These are phyloP conservation scores for Tenebrio molitor DNA, from an alignment of 1,140 invertebrate genomes.

Conservation along the genomic window DNA sequence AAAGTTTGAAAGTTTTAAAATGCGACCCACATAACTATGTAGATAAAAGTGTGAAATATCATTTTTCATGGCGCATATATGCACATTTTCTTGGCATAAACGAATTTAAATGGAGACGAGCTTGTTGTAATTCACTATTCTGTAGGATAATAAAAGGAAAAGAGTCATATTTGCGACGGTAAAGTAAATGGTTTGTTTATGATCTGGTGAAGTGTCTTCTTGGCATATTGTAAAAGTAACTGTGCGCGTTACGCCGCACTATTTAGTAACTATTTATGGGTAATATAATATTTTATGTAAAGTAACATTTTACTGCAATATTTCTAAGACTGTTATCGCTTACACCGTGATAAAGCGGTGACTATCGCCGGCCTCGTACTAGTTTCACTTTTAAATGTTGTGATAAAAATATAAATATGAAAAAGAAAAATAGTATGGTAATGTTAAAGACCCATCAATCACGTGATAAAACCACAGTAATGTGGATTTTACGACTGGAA, in stretches of 20 bases:
- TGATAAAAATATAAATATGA: conserved; percentile 30
- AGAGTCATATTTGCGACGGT: background rate
- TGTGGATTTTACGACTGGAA: conserved; percentile 7
- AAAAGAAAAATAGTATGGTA: background rate
- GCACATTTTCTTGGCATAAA: conserved; percentile 21
- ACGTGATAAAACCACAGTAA: background rate
- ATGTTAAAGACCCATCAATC: conserved; percentile 1
- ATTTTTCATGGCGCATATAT: conserved; percentile 29
- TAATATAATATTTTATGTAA: conserved; percentile 17
- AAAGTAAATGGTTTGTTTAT: conserved; percentile 34
- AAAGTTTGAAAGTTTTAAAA: background rate
- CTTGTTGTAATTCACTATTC: background rate
- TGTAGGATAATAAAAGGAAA: background rate
- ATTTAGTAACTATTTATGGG: background rate
- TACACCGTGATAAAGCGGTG: conserved; percentile 9
- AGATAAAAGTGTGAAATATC: conserved; percentile 24
- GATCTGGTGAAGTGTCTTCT: background rate
- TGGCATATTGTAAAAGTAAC: background rate
- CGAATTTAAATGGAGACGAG: conserved; percentile 16
- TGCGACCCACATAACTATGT: conserved; percentile 6
- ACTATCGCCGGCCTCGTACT: conserved; percentile 22
- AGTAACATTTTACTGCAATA: conserved; percentile 20
- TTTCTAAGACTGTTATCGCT: conserved; percentile 3
- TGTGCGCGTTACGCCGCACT: background rate
- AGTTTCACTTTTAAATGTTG: conserved; percentile 29